Conservation (phyloP, 2,113 vertebrate genomes). For the Oreochromis niloticus region DNA sequence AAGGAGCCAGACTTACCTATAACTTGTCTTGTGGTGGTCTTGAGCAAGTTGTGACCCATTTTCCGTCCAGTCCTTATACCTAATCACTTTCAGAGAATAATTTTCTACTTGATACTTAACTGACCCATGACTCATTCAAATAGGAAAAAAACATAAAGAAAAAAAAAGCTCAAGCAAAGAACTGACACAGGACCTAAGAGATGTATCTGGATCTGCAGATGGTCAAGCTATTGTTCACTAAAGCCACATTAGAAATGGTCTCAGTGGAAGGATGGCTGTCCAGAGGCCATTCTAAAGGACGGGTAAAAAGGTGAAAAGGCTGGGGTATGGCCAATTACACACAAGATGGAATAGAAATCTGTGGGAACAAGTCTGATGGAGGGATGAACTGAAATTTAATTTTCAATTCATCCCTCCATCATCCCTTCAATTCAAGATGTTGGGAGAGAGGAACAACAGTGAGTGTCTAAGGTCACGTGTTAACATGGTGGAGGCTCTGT, state of each 20-base stretch:
- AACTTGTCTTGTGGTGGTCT: background rate
- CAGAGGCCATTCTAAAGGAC: background rate
- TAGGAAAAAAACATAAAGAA: background rate
- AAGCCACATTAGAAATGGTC: background rate
- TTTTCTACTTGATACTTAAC: accelerated
- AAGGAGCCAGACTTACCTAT: background rate
- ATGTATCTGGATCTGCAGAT: accelerated
- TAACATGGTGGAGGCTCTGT: accelerated
- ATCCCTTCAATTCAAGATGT: too few relatives aligned
- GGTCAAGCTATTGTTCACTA: accelerated
- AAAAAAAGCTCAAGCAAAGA: background rate
- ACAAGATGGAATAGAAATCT: background rate
- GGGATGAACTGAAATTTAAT: background rate
- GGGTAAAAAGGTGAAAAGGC: background rate
- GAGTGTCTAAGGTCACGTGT: background rate
- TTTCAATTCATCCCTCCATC: too few relatives aligned
- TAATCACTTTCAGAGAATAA: accelerated
- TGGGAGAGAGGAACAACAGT: accelerated
- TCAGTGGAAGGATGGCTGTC: background rate
- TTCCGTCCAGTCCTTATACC: accelerated
- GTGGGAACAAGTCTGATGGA: background rate
- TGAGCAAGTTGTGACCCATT: background rate
- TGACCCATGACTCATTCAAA: background rate
- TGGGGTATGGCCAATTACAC: accelerated
- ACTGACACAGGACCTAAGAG: accelerated